Evolutionary conservation across 2,888 invertebrate genomes (phyloP), one percentile per base, ranked within the genome.

Genomic region (Hartigia nigra): DNA sequence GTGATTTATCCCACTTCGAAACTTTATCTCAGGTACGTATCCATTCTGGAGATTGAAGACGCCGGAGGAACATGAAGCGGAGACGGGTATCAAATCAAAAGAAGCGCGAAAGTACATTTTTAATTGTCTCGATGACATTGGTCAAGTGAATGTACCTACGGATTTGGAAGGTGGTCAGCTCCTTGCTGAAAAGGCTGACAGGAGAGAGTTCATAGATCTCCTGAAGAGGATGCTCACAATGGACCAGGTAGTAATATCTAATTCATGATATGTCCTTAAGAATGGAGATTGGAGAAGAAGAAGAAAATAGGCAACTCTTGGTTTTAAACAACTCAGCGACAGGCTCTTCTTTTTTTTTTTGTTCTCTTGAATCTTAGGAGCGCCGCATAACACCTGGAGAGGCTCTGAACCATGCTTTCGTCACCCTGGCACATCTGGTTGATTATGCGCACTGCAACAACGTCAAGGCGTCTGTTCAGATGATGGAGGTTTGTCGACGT

Each of bases 41-140:
- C 96, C 96, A 76, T 96, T 96, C 92, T 96, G 96, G 96, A 93
- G 96, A 87, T 92, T 96, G 81, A 96, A 99, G 95, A 98, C 98
- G 35, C 98, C 98, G 34, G 99, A 99, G 92, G 99, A 99, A 92
- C 98, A 99, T 92, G 99, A 99, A 92, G 95, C 96, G 23, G 99
- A 99, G 93, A 99, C 98, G 75, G 97, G 97, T 83, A 98, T 98
- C 88, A 99, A 99, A 93, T 98, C 99, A 84, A 99, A 99, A 93
- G 99, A 99, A 93, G 99, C 99, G 5, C 93, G 99, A 89, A 99
- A 99, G 92, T 99, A 99, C 92, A 99, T 99, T 88, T 99, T 99
- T 93, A 99, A 99, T 93, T 98, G 98, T 92, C 94, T 99, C 86
- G 99, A 99, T 91, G 99, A 99, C 92, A 99, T 99, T 92, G 98